A percentile compares a stretch with the other conserved stretches of the same genome.
phyloP scores from a whole-genome alignment of 92 coral and sea anemone genomes.

The Porites lobata region DNA sequence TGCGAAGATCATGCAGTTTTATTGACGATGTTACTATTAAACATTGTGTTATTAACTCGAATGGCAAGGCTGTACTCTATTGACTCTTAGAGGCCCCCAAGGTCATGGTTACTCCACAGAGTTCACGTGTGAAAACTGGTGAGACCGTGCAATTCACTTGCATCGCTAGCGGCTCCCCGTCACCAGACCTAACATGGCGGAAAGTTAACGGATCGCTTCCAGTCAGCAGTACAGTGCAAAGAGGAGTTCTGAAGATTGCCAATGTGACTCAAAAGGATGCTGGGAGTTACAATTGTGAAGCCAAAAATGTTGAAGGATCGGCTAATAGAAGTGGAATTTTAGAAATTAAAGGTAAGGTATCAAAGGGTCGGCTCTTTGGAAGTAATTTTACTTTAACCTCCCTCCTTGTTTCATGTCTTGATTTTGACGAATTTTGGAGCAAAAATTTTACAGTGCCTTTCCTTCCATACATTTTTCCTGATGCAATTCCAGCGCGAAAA shows the following conservation, averaged over 20 bases:
- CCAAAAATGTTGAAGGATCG: conserved; percentile 79
- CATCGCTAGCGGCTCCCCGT: conserved; percentile 90
- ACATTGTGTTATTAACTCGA: too few species aligned
- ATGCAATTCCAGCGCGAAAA: too few species aligned
- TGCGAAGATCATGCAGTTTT: too few species aligned
- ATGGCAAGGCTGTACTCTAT: too few species aligned
- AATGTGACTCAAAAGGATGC: conserved; percentile 73
- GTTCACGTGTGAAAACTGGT: conserved; percentile 76
- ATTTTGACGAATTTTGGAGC: too few species aligned
- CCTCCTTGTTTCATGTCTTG: background rate
- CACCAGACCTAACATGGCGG: conserved; percentile 85
- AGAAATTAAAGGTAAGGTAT: conserved; percentile 57
- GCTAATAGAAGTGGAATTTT: conserved; percentile 74
- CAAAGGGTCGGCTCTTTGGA: background rate
- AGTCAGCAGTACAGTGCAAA: conserved; percentile 58
- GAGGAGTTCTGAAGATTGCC: conserved; percentile 71
- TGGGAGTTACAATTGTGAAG: conserved; percentile 86
- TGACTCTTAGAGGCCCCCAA: conserved; percentile 77
- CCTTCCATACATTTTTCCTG: too few species aligned
- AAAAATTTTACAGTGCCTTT: too few species aligned
- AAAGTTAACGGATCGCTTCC: conserved; percentile 83
- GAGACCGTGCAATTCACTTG: conserved; percentile 89
- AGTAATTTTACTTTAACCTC: background rate
- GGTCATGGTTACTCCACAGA: conserved; percentile 80
- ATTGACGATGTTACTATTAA: too few species aligned